A percentile compares a stretch with the other conserved stretches of the same genome.
These are phyloP conservation scores for Epizoanthus illoricatus DNA, from an alignment of 92 coral and sea anemone species.

Conservation along the genomic window DNA sequence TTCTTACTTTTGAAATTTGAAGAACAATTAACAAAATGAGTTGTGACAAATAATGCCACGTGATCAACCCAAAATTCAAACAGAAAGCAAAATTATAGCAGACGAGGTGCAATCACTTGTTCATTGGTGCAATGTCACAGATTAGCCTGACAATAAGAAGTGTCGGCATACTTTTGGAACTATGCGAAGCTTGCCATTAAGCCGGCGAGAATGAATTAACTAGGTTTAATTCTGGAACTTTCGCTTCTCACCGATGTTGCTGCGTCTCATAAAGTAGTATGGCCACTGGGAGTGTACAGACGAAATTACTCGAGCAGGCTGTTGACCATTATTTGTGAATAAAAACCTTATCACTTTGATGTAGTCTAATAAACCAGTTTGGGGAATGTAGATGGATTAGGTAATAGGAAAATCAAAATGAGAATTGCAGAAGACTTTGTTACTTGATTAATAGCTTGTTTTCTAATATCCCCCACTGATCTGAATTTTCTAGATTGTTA, in stretches of 20 bases:
- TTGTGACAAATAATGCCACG: neutral
- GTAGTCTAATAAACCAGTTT: no score
- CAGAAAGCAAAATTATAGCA: neutral
- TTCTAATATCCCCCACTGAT: no score
- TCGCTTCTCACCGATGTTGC: neutral
- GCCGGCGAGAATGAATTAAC: neutral
- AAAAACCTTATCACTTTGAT: no score
- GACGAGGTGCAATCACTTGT: neutral
- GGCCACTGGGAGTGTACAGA: neutral
- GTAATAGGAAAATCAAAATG: no score
- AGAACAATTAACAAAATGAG: neutral
- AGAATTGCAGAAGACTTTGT: no score
- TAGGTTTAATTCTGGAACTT: neutral
- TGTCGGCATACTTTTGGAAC: neutral
- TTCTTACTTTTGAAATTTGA: conserved; percentile 9
- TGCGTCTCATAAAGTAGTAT: neutral
- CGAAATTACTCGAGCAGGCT: no score
- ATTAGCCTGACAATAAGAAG: neutral
- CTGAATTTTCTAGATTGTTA: no score
- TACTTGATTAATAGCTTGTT: no score
- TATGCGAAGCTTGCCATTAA: neutral
- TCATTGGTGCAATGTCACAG: neutral
- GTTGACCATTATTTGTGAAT: no score
- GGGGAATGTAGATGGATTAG: no score
- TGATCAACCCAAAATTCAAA: neutral